These are phyloP conservation scores for Tursiops truncatus DNA, from an alignment of 2,113 vertebrate species.

Conservation along the genomic window DNA sequence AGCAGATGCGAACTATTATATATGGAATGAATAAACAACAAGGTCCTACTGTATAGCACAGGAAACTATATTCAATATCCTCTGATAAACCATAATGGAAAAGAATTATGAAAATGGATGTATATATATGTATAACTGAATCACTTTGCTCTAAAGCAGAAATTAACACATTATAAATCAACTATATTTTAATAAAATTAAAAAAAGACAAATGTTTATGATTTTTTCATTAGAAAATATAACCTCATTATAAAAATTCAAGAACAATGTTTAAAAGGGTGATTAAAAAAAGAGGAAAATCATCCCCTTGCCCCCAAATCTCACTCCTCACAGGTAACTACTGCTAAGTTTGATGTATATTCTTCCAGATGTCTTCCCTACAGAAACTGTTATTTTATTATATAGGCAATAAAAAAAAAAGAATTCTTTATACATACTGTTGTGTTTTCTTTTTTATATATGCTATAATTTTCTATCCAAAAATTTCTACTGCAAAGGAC, in stretches of 20 bases:
- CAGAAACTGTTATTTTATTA: background rate
- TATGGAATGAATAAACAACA: background rate
- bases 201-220: background rate
- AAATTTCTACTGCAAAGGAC: background rate
- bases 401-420: background rate
- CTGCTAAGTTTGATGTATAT: background rate
- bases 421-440: background rate
- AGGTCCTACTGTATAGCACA: background rate
- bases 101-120: background rate
- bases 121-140: background rate
- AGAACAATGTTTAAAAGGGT: background rate
- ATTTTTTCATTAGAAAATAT: slow-evolving; percentile 23
- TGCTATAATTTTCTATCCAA: background rate
- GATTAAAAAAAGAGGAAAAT: slow-evolving; percentile 24
- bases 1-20: background rate
- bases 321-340: background rate
- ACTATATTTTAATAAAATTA: background rate
- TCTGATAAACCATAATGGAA: background rate
- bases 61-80: background rate
- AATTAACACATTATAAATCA: background rate
- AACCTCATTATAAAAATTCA: slow-evolving; percentile 36
- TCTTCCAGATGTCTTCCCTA: background rate
- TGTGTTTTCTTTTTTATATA: background rate
- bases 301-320: background rate
- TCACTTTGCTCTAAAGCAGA: background rate